These are phyloP conservation scores for Anguilla anguilla DNA, from an alignment of 2,797 vertebrate species.

Conservation along the genomic window DNA sequence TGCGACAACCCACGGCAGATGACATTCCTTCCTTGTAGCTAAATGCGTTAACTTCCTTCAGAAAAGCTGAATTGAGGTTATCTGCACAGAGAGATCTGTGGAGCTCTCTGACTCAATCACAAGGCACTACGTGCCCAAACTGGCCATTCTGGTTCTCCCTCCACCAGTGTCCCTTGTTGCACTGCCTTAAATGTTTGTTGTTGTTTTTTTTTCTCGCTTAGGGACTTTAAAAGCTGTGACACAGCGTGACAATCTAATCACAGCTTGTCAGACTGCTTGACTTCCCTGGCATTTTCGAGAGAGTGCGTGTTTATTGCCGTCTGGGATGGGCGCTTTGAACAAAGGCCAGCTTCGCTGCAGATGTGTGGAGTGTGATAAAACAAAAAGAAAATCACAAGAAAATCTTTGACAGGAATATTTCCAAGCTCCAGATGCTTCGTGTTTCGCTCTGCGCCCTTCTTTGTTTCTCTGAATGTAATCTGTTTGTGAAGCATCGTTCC, in stretches of 20 bases:
- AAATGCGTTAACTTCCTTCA: slow-evolving; percentile 12
- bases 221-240: slow-evolving; percentile 25
- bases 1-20: background rate
- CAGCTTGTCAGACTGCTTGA: slow-evolving; percentile 23
- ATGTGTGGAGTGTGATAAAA: background rate
- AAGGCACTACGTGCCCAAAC: slow-evolving; percentile 33
- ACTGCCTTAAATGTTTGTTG: background rate
- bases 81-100: slow-evolving; percentile 31
- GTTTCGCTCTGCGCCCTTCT: background rate
- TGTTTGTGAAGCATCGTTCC: background rate
- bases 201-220: background rate
- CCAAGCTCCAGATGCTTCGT: background rate
- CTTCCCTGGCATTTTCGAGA: slow-evolving; percentile 24
- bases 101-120: background rate
- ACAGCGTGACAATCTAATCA: slow-evolving; percentile 31
- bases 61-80: slow-evolving; percentile 13
- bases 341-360: slow-evolving; percentile 16
- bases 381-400: background rate
- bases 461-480: background rate
- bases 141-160: slow-evolving; percentile 47
- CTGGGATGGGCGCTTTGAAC: slow-evolving; percentile 19
- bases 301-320: slow-evolving; percentile 25
- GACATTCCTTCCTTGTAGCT: background rate
- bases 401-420: background rate
- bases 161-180: slow-evolving; percentile 28